phyloP scores from a whole-genome alignment of 2,888 invertebrate species.

The Heteromurus nitidus region DNA sequence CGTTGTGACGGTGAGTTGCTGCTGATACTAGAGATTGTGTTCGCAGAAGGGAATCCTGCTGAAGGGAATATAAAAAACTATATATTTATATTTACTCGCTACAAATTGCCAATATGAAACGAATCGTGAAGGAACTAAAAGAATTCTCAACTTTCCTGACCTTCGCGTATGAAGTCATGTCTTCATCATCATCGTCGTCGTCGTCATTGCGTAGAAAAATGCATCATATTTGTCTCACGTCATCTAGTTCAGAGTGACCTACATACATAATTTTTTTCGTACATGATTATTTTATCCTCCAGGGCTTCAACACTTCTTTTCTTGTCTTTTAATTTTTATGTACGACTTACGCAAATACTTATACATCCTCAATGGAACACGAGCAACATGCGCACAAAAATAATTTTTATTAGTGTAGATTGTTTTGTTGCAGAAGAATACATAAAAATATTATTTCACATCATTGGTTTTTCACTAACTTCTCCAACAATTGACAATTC shows the following conservation, averaged over 20 bases:
- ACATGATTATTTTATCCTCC: background rate
- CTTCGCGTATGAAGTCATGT: conserved; percentile 18
- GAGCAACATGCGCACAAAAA: no score
- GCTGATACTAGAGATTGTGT: background rate
- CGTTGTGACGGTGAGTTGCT: background rate
- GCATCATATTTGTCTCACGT: conserved; percentile 31
- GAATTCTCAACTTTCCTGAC: background rate
- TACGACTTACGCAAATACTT: no score
- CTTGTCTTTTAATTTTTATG: conserved; percentile 3
- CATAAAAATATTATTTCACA: no score
- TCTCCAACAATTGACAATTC: background rate
- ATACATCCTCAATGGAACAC: no score
- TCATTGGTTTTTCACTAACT: background rate
- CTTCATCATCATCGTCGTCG: background rate
- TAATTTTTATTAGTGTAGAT: no score
- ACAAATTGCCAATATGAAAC: background rate
- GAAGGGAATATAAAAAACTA: background rate
- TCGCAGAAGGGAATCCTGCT: background rate
- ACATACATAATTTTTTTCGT: background rate
- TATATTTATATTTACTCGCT: no score
- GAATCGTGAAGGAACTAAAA: background rate
- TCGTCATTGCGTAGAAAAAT: background rate
- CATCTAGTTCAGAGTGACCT: conserved; percentile 24
- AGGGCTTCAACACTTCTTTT: conserved; percentile 8
- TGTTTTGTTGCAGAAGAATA: no score